Evolutionary conservation across 2,888 invertebrate genomes (phyloP), one percentile per base, ranked within the genome.

Genomic region (Elegia similella): DNA sequence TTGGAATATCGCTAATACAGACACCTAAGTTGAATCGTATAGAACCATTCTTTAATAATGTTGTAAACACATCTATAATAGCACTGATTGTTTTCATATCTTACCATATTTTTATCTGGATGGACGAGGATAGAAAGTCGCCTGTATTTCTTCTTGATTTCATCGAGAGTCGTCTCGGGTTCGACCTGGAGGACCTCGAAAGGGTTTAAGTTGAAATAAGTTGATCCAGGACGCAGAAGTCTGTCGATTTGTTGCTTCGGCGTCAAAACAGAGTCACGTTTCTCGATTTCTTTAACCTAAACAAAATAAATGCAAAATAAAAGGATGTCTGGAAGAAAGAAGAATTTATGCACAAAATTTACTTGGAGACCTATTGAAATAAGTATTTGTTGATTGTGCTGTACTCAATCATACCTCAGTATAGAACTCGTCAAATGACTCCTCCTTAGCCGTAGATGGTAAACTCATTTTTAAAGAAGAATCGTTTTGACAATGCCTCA

Each of bases 221-320:
- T 98, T 0, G 99, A 98, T 29, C 99, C 99, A 60, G 99, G 98
- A 70, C 99, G 93, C 58, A 98, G 93, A 61, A 99, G 93, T 72
- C 99, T 94, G 66, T 99, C 98, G 70, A 99, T 98, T 93, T 99
- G 99, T 92, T 99, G 98, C 82, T 96, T 96, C 23, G 99, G 96
- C 44, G 99, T 99, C 76, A 99, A 92, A 52, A 98, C 98, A 6
- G 99, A 97, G 90, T 99, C 99, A 70, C 98, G 93, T 88, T 98
- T 97, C 90, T 99, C 99, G 64, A 99, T 99, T 93, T 98, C 96
- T 93, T 99, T 99, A 56, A 99, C 98, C 98, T 99, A 79, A 73
- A 12, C n/a, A 15, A 38, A 23, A 58, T n/a, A n/a, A 38, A 38
- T 23, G 23, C 23, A 5, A 23, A 23, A 3, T 23, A 23, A 2